phyloP scores from a whole-genome alignment of 2,797 vertebrate species.

The Picus viridis region DNA sequence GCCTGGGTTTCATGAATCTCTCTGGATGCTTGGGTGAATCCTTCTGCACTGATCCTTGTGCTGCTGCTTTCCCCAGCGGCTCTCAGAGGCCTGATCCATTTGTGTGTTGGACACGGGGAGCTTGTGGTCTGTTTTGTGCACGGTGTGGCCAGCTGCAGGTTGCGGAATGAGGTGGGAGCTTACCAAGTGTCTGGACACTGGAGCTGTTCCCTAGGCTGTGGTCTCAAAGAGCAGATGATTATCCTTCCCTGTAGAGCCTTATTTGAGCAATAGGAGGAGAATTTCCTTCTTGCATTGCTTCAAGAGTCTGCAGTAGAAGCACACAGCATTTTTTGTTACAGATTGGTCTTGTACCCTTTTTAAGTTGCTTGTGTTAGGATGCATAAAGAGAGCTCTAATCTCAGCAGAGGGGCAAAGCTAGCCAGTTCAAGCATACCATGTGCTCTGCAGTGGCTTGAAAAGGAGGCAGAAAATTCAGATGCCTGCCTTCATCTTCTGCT shows the following conservation, averaged over 20 bases:
- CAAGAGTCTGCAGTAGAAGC: not conserved
- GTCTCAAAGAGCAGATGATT: not conserved
- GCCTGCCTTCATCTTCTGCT: not conserved
- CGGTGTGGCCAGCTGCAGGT: not conserved
- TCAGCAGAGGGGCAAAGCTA: not conserved
- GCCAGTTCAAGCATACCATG: not conserved
- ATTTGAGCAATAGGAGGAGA: not conserved
- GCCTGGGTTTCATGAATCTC: not conserved
- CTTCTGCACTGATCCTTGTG: not conserved
- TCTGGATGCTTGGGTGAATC: not conserved
- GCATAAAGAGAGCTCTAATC: not conserved
- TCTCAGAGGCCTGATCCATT: not conserved
- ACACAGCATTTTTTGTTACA: not conserved
- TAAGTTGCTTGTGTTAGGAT: not conserved
- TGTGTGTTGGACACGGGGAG: accelerated
- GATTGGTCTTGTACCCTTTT: not conserved
- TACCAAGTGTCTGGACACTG: not conserved
- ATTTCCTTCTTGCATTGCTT: not conserved
- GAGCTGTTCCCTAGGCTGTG: not conserved
- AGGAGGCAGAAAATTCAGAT: not conserved
- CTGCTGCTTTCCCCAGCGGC: not conserved
- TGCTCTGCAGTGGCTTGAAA: not conserved
- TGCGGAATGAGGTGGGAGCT: not conserved
- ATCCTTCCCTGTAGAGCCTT: not conserved
- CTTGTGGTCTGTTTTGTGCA: not conserved